These are phyloP conservation scores for Malacosoma neustria DNA, from an alignment of 2,888 invertebrate genomes.

Conservation along the genomic window DNA sequence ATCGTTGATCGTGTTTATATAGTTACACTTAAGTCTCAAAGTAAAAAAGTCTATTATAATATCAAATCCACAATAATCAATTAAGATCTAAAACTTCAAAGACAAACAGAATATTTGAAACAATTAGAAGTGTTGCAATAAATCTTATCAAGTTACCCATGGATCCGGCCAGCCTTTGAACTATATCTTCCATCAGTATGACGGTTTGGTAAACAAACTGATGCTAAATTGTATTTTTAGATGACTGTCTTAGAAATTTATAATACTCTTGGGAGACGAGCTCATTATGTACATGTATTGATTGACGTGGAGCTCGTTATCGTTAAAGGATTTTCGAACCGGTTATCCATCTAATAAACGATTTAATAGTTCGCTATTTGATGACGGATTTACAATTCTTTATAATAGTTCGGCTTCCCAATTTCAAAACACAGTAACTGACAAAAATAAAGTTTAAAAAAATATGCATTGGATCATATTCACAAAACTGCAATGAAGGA, in stretches of 20 bases:
- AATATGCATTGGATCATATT: too few species aligned
- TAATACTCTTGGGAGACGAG: slow-evolving; percentile 2
- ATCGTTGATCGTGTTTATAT: too few species aligned
- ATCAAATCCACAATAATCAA: too few species aligned
- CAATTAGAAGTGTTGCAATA: background rate
- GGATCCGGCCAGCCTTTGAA: background rate
- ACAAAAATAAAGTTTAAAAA: too few species aligned
- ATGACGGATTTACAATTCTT: too few species aligned
- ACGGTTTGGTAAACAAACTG: background rate
- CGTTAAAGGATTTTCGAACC: background rate
- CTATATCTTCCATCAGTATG: background rate
- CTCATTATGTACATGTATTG: slow-evolving; percentile 4
- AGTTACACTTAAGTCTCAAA: too few species aligned
- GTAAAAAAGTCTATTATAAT: too few species aligned
- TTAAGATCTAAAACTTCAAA: background rate
- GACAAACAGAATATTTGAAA: background rate
- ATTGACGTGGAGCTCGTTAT: slow-evolving; percentile 8
- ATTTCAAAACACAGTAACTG: too few species aligned
- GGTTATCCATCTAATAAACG: background rate
- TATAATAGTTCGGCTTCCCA: too few species aligned
- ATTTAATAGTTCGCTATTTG: too few species aligned
- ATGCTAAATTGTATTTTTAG: background rate
- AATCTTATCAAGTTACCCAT: background rate
- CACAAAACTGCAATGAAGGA: too few species aligned
- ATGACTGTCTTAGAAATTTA: slow-evolving; percentile 1